phyloP scores from a whole-genome alignment of 2,888 invertebrate genomes.

The Hipparchia semele region DNA sequence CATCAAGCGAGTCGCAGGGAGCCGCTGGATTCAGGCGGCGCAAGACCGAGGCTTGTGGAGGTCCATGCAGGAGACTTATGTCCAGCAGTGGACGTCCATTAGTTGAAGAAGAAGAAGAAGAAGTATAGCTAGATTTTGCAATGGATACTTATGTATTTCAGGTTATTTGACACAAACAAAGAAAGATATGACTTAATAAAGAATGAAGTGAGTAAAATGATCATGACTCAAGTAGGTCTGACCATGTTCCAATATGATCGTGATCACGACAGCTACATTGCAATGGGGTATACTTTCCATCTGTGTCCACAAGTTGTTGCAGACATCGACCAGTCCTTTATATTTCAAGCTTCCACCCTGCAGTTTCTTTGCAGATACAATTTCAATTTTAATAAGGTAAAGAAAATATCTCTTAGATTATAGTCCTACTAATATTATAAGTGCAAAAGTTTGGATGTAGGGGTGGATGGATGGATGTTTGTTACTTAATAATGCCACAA shows the following conservation, averaged over 20 bases:
- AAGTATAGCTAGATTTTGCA: no score
- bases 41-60: no score
- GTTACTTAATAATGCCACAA: no score
- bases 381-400: slow-evolving; percentile 91
- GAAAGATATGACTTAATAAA: slow-evolving; percentile 68
- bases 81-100: no score
- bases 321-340: slow-evolving; percentile 83
- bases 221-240: slow-evolving; percentile 87
- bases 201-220: slow-evolving; percentile 70
- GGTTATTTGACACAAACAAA: slow-evolving; percentile 70
- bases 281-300: slow-evolving; percentile 86
- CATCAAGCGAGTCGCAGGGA: no score
- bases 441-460: no score
- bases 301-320: slow-evolving; percentile 86
- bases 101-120: no score
- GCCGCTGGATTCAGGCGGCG: no score
- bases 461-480: no score
- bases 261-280: slow-evolving; percentile 82
- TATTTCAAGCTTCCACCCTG: slow-evolving; percentile 85
- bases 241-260: slow-evolving; percentile 84
- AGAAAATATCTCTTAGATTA: background rate
- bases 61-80: no score
- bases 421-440: no score
- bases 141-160: slow-evolving; percentile 47
- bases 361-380: slow-evolving; percentile 85